Percentiles rank a stretch among this genome's conserved stretches.
These are phyloP conservation scores for Tyria jacobaeae DNA, from an alignment of 2,888 invertebrate species.

Conservation along the genomic window DNA sequence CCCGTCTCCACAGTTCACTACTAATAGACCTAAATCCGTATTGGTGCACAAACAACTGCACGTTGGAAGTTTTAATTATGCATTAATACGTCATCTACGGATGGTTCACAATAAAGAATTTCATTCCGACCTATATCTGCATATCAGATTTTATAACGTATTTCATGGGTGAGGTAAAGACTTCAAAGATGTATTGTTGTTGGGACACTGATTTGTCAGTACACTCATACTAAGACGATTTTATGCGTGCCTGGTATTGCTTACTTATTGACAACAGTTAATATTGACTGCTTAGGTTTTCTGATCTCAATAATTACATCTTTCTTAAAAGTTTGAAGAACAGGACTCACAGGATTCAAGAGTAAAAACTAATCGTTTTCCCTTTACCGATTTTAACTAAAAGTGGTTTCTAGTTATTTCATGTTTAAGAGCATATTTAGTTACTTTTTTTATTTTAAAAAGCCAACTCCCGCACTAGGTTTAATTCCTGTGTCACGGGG, in stretches of 20 bases:
- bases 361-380: no score
- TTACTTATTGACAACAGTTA: background rate
- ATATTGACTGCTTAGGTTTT: no score
- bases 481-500: no score
- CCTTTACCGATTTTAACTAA: no score
- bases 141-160: background rate
- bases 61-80: slow-evolving; percentile 8
- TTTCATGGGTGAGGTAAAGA: background rate
- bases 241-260: background rate
- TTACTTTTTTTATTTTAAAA: no score
- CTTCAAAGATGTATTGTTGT: background rate
- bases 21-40: slow-evolving; percentile 45
- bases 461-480: no score
- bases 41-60: slow-evolving; percentile 20
- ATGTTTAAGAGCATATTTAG: no score
- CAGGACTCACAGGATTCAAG: no score
- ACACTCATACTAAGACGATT: background rate
- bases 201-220: background rate
- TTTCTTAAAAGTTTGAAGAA: no score
- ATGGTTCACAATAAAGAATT: background rate
- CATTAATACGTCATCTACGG: background rate
- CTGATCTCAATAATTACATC: no score
- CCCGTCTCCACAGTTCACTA: slow-evolving; percentile 41
- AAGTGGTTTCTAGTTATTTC: no score
- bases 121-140: background rate